Evolutionary conservation across 2,797 vertebrate species (phyloP).

Genomic region (Cyprinella venusta): DNA sequence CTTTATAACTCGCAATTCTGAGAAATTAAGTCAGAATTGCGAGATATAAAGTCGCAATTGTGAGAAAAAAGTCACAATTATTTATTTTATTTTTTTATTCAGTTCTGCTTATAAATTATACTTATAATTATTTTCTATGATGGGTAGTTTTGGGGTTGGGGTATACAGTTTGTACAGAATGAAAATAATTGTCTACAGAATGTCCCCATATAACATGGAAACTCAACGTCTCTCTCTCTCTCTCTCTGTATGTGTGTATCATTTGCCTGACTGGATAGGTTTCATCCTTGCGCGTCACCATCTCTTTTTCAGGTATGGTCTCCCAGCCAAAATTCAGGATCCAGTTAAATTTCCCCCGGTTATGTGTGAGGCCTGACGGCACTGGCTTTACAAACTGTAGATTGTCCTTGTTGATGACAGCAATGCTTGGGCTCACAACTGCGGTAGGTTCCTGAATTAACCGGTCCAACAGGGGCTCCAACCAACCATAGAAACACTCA

Average conservation of each 20-base stretch:
- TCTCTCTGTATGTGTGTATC: not conserved
- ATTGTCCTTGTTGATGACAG: slow-evolving; percentile 77
- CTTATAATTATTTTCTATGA: too few species aligned
- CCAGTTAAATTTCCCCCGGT: slow-evolving; percentile 86
- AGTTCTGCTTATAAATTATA: too few species aligned
- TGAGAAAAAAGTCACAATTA: too few species aligned
- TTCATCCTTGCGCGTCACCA: slow-evolving; percentile 77
- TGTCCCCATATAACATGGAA: not conserved
- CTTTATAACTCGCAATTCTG: too few species aligned
- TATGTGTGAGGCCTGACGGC: slow-evolving; percentile 64
- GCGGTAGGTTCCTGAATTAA: slow-evolving; percentile 79
- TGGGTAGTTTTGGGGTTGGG: too few species aligned
- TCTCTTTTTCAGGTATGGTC: slow-evolving; percentile 70
- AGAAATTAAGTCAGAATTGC: too few species aligned
- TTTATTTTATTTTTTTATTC: too few species aligned
- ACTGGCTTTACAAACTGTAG: slow-evolving; percentile 79
- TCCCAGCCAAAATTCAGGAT: slow-evolving; percentile 85
- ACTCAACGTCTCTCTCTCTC: not conserved
- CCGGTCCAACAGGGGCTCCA: slow-evolving; percentile 85
- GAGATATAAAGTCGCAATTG: too few species aligned
- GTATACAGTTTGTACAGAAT: too few species aligned
- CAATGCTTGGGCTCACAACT: slow-evolving; percentile 84
- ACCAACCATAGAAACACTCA: slow-evolving; percentile 88
- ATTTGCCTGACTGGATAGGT: slow-evolving; percentile 84
- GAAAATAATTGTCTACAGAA: not conserved